Evolutionary conservation across 2,888 invertebrate species (phyloP), one percentile per base, ranked within the genome.

Genomic region (Quadriops clusia): DNA sequence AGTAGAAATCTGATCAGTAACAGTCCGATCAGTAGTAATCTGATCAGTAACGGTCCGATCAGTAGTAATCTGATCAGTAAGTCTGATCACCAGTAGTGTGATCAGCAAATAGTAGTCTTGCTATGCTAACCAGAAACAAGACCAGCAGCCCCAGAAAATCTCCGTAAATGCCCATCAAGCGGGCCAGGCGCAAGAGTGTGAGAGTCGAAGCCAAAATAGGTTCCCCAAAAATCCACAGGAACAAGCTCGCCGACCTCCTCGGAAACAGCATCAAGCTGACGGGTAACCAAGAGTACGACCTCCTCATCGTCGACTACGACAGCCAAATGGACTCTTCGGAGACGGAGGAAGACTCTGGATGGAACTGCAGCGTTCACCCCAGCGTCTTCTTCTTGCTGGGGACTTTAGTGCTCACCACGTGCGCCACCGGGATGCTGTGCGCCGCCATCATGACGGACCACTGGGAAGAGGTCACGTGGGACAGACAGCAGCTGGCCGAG

Each of bases 381-480:
- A 51, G 58, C 34, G 68, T 73, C 28, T 72, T 76, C 55, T 76
- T 77, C 49, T 60, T 77, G 24, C 60, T 74, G 47, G 74, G 73
- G 33, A 74, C 74, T 8, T 57, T 75, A 52, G 67, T 74, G 51
- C 68, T 77, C 65, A 82, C 74, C 48, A 77, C 77, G 32, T 76
- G 78, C 50, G 80, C 82, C 16, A 83, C 85, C 28, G 79, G 78
- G 17, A 76, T 86, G 74, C 62, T 86, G 21, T 84, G 83, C 54
- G 77, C 77, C 3, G 82, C 87, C 41, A 82, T 89, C 54, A 84
- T 87, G 79, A 85, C 85, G 36, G 83, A 86, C 54, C 83, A 86
- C 56, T 89, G 89, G 87, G 89, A 89, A 62, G 78, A 83, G 53
- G 80, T 89, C 40, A 70, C 70, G 35, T 89, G 87, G 83, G 78